Percentiles rank a stretch among this genome's conserved stretches.
Conservation (phyloP, 1,140 invertebrate genomes). For the Melanaphis sacchari region DNA sequence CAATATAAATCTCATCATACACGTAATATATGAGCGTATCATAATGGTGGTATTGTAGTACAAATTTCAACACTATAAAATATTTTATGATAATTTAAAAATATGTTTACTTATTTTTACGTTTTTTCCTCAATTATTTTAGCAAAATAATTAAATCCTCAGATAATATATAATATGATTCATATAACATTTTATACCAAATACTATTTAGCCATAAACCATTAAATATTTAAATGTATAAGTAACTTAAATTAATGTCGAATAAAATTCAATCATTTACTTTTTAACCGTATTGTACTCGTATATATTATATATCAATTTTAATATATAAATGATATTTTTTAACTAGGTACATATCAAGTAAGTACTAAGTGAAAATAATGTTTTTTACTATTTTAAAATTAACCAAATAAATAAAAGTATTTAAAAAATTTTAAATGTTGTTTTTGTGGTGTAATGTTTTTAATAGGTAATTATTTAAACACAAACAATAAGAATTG, state of each 20-base stretch:
- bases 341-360: background rate
- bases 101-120: background rate
- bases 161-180: too few species aligned
- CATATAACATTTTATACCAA: background rate
- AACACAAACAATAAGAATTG: background rate
- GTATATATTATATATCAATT: background rate
- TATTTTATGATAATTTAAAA: background rate
- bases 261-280: background rate
- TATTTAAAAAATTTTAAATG: background rate
- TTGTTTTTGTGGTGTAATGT: background rate
- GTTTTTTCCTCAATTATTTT: background rate
- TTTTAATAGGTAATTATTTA: background rate
- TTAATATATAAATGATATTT: background rate
- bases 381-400: too few species aligned
- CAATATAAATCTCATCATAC: background rate
- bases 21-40: background rate
- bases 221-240: too few species aligned
- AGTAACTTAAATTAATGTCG: too few species aligned
- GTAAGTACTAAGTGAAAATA: too few species aligned
- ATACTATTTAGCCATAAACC: background rate
- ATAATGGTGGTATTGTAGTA: background rate
- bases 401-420: too few species aligned
- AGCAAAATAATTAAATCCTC: background rate
- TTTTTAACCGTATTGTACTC: background rate
- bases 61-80: background rate